phyloP scores from a whole-genome alignment of 2,113 vertebrate species.

The Pedetes capensis region DNA sequence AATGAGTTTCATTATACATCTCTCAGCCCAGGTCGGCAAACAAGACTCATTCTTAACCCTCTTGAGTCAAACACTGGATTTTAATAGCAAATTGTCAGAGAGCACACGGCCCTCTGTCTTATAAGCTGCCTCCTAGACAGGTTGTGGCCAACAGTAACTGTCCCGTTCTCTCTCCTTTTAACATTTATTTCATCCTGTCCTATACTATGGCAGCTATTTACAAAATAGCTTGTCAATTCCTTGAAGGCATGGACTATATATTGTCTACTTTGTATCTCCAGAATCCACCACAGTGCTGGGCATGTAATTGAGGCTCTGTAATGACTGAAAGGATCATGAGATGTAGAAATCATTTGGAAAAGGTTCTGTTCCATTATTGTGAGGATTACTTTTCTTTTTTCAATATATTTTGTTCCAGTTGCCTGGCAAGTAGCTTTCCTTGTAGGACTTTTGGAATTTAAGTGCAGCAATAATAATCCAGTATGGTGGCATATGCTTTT shows the following conservation, averaged over 20 bases:
- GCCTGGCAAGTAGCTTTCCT: background rate
- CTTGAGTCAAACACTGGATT: background rate
- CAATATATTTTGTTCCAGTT: background rate
- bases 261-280: background rate
- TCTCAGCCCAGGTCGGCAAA: background rate
- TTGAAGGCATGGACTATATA: background rate
- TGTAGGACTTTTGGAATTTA: background rate
- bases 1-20: slow-evolving; percentile 25
- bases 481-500: background rate
- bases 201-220: background rate
- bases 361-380: background rate
- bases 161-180: background rate
- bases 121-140: slow-evolving; percentile 32
- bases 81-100: slow-evolving; percentile 26
- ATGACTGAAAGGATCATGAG: background rate
- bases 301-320: background rate
- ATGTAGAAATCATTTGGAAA: background rate
- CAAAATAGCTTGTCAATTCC: background rate
- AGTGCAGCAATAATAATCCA: background rate
- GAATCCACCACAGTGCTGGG: background rate
- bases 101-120: slow-evolving; percentile 1
- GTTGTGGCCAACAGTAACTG: background rate
- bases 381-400: background rate
- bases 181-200: background rate
- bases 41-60: slow-evolving; percentile 55